phyloP scores from a whole-genome alignment of 2,113 vertebrate species.

The Tachycineta bicolor region DNA sequence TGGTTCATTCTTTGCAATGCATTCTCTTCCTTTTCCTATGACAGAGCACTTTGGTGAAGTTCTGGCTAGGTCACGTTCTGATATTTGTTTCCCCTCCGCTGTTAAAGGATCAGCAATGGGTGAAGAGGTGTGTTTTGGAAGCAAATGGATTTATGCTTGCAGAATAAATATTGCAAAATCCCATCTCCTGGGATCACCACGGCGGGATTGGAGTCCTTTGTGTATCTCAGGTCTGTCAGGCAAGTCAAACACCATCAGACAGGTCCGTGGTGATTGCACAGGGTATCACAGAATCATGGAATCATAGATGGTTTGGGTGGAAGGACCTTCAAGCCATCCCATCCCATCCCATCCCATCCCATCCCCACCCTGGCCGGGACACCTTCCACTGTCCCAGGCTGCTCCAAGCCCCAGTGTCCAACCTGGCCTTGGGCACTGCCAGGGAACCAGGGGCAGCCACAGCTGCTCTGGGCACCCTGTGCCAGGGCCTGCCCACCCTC shows the following conservation, averaged over 20 bases:
- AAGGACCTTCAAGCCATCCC: neutral
- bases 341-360: fast-evolving
- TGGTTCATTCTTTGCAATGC: neutral
- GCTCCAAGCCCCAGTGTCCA: neutral
- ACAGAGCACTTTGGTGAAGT: neutral
- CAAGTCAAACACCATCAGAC: neutral
- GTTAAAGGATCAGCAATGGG: neutral
- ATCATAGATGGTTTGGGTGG: neutral
- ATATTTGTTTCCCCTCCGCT: neutral
- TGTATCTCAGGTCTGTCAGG: neutral
- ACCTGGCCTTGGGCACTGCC: neutral
- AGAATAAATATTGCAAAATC: neutral
- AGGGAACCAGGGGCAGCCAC: neutral
- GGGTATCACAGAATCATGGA: neutral
- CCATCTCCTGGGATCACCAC: neutral
- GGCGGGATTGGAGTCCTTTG: neutral
- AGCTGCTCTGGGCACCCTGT: neutral
- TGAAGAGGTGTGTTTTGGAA: neutral
- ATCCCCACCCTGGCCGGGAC: neutral
- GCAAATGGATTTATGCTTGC: neutral
- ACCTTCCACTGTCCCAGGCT: neutral
- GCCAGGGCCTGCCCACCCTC: neutral
- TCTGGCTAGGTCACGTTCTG: neutral
- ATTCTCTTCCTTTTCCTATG: neutral
- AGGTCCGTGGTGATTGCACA: neutral